These are phyloP conservation scores for Thecophora atra DNA, from an alignment of 2,888 invertebrate species.

Conservation along the genomic window DNA sequence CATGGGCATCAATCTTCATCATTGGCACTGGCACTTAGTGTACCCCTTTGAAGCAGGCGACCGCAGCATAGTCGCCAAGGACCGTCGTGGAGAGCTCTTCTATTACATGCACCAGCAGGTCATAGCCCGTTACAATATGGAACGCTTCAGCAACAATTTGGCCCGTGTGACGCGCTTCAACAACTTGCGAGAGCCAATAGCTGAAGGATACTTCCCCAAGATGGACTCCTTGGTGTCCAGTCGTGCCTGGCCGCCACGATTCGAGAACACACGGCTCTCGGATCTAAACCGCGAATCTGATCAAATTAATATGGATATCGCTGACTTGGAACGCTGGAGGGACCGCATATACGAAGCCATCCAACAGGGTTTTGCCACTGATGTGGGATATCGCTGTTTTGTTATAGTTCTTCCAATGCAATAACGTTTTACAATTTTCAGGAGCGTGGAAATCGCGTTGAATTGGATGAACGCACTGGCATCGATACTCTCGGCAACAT, in stretches of 20 bases:
- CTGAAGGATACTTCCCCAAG: slow-evolving; percentile 86
- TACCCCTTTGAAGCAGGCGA: slow-evolving; percentile 79
- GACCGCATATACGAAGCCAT: slow-evolving; percentile 78
- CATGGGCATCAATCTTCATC: slow-evolving; percentile 68
- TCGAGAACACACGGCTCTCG: slow-evolving; percentile 68
- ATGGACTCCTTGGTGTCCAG: slow-evolving; percentile 81
- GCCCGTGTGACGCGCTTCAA: slow-evolving; percentile 72
- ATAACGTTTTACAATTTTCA: slow-evolving; percentile 53
- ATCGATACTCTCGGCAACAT: slow-evolving; percentile 84
- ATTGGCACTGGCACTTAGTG: slow-evolving; percentile 72
- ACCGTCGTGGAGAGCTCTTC: slow-evolving; percentile 81
- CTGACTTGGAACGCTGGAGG: slow-evolving; percentile 80
- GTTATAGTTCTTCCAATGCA: not conserved
- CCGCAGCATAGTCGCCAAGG: slow-evolving; percentile 70
- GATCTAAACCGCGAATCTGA: slow-evolving; percentile 77
- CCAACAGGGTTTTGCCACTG: slow-evolving; percentile 70
- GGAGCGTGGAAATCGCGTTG: slow-evolving; percentile 70
- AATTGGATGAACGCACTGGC: slow-evolving; percentile 74
- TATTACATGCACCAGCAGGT: slow-evolving; percentile 80
- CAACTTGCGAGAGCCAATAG: slow-evolving; percentile 75
- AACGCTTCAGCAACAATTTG: slow-evolving; percentile 78
- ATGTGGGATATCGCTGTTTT: no score
- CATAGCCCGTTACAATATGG: slow-evolving; percentile 75
- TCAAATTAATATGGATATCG: slow-evolving; percentile 73
- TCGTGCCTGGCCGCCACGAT: slow-evolving; percentile 79